Evolutionary conservation across 2,797 vertebrate genomes (phyloP), one percentile per base, ranked within the genome.

Genomic region (Labroides dimidiatus): DNA sequence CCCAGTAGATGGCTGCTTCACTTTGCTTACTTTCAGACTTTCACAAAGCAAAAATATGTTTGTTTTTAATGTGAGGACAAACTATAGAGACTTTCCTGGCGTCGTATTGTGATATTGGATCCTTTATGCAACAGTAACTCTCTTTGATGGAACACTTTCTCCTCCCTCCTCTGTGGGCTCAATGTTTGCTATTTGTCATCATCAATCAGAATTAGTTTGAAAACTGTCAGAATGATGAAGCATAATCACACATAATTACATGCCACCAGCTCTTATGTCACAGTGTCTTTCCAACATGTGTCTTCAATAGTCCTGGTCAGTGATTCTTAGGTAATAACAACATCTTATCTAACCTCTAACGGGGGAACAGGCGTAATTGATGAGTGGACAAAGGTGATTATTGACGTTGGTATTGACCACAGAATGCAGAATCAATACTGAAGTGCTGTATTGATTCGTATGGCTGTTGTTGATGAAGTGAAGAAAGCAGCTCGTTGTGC

Each of bases 381-480:
- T 86, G 83, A 78, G 62, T 0, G 48, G 77, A 77, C 71, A 39
- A 55, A 76, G 75, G 81, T 84, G 87, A 89, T 89, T 89, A 88
- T 90, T 70, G 77, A 79, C 83, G 79, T 24, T 66, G 76, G 72
- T 73, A 78, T 88, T 88, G 89, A 87, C 62, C 70, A 77, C 64
- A 49, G 81, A 56, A 74, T 63, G 63, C 55, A 5, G 51, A 43
- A 86, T 93, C 91, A 42, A 91, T 91, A 57, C 50, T n/a, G 67
- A 75, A 87, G 87, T 88, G 82, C 84, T 60, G 71, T 67, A 90
- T 91, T 67, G 89, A 93, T 85, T 84, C 69, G 55, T 33, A 49
- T 59, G 81, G 72, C 17, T 15, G 69, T 48, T 69, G 84, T 69
- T 91, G 90, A 87, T 88, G 86, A 89, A 88, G 85, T 90, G 80